Conservation (phyloP, 1,140 invertebrate genomes). For the Cyclargus thomasi region DNA sequence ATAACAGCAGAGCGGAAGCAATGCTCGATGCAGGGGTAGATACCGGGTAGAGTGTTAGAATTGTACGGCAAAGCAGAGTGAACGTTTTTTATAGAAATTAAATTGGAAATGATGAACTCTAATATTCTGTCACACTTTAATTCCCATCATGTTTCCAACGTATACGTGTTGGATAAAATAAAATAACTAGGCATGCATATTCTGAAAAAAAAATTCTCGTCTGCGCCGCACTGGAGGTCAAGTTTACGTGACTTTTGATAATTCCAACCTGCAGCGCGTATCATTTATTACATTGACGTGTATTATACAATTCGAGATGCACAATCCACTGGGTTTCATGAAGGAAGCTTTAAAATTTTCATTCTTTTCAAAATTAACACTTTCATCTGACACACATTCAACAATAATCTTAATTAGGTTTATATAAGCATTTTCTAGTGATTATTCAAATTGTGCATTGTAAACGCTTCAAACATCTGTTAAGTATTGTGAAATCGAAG, state of each 20-base stretch:
- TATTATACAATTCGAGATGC: background rate
- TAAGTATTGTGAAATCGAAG: background rate
- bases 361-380: constrained; percentile 6
- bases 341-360: background rate
- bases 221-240: constrained; percentile 40
- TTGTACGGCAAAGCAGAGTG: too few relatives aligned
- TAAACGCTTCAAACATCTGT: background rate
- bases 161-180: too few relatives aligned
- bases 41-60: too few relatives aligned
- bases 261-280: constrained; percentile 37
- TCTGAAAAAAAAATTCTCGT: background rate
- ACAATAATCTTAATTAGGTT: constrained; percentile 5
- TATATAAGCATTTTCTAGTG: constrained; percentile 5
- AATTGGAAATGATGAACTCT: too few relatives aligned
- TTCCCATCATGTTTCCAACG: too few relatives aligned
- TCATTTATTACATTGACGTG: constrained; percentile 56
- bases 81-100: too few relatives aligned
- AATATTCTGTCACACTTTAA: too few relatives aligned
- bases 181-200: too few relatives aligned
- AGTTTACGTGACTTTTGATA: constrained; percentile 58
- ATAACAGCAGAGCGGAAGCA: too few relatives aligned
- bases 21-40: too few relatives aligned
- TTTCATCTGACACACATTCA: constrained; percentile 8
- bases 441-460: background rate
- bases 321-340: constrained; percentile 5